Conservation (phyloP, 2,797 vertebrate species). For the Hippocampus kuda region DNA sequence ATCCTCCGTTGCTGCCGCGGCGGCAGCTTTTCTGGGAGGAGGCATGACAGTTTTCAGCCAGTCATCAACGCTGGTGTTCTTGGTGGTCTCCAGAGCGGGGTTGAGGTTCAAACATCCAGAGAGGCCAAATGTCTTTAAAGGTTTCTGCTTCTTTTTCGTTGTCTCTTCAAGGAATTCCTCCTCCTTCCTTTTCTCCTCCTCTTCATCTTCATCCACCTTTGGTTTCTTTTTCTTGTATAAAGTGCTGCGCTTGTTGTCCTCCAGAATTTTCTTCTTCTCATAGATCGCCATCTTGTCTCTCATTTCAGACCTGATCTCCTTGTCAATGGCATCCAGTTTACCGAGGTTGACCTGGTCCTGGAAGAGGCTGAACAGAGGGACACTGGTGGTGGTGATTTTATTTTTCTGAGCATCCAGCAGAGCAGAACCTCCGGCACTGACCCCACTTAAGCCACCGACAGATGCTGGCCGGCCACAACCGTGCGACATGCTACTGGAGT, state of each 20-base stretch:
- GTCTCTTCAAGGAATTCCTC: conserved; percentile 44
- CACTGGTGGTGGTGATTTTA: conserved; percentile 77
- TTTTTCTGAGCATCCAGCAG: conserved; percentile 44
- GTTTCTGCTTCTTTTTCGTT: conserved; percentile 60
- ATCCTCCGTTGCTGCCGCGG: conserved; percentile 49
- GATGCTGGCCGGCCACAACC: conserved; percentile 39
- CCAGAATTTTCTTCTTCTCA: conserved; percentile 81
- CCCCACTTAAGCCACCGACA: conserved; percentile 42
- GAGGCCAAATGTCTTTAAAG: conserved; percentile 44
- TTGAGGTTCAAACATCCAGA: conserved; percentile 59
- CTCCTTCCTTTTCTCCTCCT: conserved; percentile 55
- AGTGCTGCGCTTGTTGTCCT: conserved; percentile 86
- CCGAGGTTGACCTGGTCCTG: conserved; percentile 81
- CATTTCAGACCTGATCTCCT: conserved; percentile 80
- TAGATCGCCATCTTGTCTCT: conserved; percentile 81
- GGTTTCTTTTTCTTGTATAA: conserved; percentile 89
- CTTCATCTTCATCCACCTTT: conserved; percentile 64
- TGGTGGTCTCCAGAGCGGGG: conserved; percentile 50
- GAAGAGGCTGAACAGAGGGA: conserved; percentile 86
- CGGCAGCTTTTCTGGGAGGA: conserved; percentile 58
- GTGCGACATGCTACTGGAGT: conserved; percentile 44
- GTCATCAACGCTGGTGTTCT: conserved; percentile 65
- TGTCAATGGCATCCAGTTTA: conserved; percentile 79
- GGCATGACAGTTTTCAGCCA: conserved; percentile 80
- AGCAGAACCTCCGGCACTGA: conserved; percentile 43